Evolutionary conservation across 1,140 invertebrate species (phyloP), one percentile per base, ranked within the genome.

Genomic region (Hypothenemus hampei): DNA sequence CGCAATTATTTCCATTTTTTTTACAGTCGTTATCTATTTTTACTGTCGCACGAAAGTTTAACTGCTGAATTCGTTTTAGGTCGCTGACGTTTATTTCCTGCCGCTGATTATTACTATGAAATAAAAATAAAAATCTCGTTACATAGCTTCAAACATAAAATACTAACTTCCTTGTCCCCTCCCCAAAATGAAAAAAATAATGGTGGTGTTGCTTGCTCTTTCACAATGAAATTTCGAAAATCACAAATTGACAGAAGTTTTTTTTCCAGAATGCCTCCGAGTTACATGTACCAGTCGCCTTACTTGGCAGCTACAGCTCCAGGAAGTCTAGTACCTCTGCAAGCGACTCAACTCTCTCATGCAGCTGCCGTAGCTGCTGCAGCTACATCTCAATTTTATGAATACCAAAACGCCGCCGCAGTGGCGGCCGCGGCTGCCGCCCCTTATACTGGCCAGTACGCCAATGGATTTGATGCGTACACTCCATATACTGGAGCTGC

Each of bases 341-440:
- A 81, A 49, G 70, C 70, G 5, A 70, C 70, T 37, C 84, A 81
- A 65, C 67, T 87, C 50, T 82, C 81, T 63, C 84, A 86, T 69
- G 84, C 84, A 2, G 83, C 83, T 21, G 83, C 84, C 1, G 76
- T 86, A 36, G 83, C 83, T 37, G 83, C 83, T 10, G 83, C 83
- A 3, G 82, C 83, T 3, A 82, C 84, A 37, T 81, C 83, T 37
- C 80, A 85, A 60, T 86, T 85, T 67, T 86, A 86, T 68, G 84
- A 86, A 68, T 86, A 86, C 60, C 80, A 81, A 58, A 81, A 79
- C 50, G 75, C 75, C 20, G 75, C 74, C 26, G 79, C 77, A 15
- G 81, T 80, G 1, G 81, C 83, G 4, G 82, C 83, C 0, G 81
- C 82, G 2, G 77, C 78, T 23, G 76, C 77, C 1, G 81, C 81